Base-by-base conservation (phyloP, 2,888 invertebrate genomes). In the Hymenopus coronatus region DNA sequence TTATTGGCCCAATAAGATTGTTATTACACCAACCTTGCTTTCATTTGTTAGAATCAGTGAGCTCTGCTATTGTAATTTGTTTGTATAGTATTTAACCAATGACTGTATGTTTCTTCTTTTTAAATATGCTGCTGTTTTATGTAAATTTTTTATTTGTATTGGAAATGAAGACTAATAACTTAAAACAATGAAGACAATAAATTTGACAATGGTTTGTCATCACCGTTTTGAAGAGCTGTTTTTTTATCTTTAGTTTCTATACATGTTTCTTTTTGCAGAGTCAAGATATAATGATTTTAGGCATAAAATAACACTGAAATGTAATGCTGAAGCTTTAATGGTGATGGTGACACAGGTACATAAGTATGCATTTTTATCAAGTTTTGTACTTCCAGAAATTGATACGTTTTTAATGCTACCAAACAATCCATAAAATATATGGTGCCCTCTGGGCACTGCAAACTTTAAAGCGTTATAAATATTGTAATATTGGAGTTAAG, bases 161-260 rank as follows among this genome's bases (percentile, higher is more conserved):
- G 83, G 83, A 88, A 88, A 88, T 88, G 83, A 88, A 54, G 88
- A 88, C 83, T 88, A 88, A 84, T 88, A 83, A 83, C 25, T 85
- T 87, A 89, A 89, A 89, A 70, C 33, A 40, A 85, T 87, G 89
- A 89, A 89, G 89, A 89, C 89, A 89, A 89, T 89, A 89, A 89
- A 89, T 70, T 70, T 30, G 89, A 89, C 87, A 87, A 83, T 89
- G 85, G 83, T 88, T 83, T 89, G 87, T 88, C 88, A 88, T 81
- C 7, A 84, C 40, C n/a, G 54, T 85, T 85, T 84, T 85, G 85
- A 46, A 85, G 28, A 27, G 2, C 46, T 85, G 54, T 85, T 85
- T 40, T n/a, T 46, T 85, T 27, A 70, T 70, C 54, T 70, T 70
- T 20, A 20, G 54, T 70, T 70, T 70, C 20, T 70, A 8, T 70